These are phyloP conservation scores for Daphoenositta chrysoptera DNA, from an alignment of 2,113 vertebrate genomes.

Conservation along the genomic window DNA sequence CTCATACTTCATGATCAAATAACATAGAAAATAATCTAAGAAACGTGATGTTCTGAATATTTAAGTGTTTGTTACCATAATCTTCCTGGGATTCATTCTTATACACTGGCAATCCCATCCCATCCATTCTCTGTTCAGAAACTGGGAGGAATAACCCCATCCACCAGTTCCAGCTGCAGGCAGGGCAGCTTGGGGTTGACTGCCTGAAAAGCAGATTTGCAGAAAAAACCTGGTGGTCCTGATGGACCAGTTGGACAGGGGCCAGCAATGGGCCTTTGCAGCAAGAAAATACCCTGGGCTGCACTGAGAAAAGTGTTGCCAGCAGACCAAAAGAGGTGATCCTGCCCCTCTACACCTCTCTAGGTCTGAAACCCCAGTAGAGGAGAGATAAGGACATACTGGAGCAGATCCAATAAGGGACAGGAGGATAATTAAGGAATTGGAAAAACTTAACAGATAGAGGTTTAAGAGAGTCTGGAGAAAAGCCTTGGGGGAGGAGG, in stretches of 20 bases:
- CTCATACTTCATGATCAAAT: not conserved
- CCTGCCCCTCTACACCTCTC: not conserved
- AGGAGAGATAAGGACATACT: not conserved
- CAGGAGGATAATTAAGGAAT: not conserved
- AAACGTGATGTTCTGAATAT: not conserved
- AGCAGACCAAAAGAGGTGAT: not conserved
- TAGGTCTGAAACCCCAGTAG: not conserved
- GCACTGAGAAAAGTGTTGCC: not conserved
- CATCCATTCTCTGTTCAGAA: not conserved
- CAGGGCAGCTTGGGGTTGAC: accelerated
- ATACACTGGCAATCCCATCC: not conserved
- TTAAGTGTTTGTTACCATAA: not conserved
- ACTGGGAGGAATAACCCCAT: not conserved
- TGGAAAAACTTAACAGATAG: not conserved
- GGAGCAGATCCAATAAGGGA: not conserved
- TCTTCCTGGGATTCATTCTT: not conserved
- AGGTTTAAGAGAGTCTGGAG: not conserved
- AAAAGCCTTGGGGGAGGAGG: not conserved
- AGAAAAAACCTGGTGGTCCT: not conserved
- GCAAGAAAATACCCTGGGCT: not conserved
- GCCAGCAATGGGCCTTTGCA: not conserved
- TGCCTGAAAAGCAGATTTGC: not conserved
- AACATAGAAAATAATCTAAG: not conserved
- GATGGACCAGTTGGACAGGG: not conserved
- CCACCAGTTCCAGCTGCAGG: not conserved